These are phyloP conservation scores for Limnephilus auricula DNA, from an alignment of 2,888 invertebrate genomes.

Conservation along the genomic window DNA sequence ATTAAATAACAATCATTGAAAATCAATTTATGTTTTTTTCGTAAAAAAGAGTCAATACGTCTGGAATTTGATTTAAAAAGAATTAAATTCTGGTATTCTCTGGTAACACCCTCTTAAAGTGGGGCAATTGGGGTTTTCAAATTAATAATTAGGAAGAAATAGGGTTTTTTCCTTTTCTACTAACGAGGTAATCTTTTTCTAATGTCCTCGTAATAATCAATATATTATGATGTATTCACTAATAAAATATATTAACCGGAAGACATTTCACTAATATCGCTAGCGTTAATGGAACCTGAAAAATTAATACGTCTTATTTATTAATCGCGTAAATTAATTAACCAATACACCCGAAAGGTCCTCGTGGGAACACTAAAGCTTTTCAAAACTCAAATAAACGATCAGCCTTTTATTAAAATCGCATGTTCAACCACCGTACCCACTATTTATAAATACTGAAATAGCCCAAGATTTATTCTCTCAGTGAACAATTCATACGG, in stretches of 20 bases:
- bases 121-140: too few species aligned
- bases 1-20: too few species aligned
- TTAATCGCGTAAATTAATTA: slow-evolving; percentile 40
- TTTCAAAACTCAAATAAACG: slow-evolving; percentile 19
- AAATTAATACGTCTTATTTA: background rate
- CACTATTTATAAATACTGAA: slow-evolving; percentile 57
- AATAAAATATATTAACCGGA: background rate
- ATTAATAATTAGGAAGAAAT: too few species aligned
- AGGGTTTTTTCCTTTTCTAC: too few species aligned
- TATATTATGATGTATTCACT: background rate
- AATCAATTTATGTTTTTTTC: too few species aligned
- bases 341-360: slow-evolving; percentile 31
- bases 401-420: slow-evolving; percentile 44
- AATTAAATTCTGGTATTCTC: too few species aligned
- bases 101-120: too few species aligned
- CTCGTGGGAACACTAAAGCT: background rate
- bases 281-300: background rate
- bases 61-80: too few species aligned
- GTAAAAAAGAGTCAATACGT: too few species aligned
- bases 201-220: background rate
- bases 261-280: background rate
- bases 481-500: slow-evolving; percentile 57
- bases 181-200: background rate
- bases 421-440: slow-evolving; percentile 41
- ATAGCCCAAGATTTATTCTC: slow-evolving; percentile 58